phyloP scores from a whole-genome alignment of 2,797 vertebrate species.

The Pyrocephalus nanus region DNA sequence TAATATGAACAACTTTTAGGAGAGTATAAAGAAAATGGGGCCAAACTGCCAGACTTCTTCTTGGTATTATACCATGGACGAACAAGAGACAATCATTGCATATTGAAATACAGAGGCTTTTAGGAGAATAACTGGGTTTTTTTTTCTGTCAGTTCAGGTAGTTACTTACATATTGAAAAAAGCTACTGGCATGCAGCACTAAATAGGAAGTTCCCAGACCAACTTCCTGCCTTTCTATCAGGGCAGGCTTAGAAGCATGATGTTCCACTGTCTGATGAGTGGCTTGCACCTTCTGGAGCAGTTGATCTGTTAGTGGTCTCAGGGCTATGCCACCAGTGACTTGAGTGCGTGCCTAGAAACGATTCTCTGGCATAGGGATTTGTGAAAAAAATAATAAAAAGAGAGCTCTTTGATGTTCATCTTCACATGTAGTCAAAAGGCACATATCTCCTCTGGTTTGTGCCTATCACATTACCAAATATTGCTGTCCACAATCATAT shows the following conservation, averaged over 20 bases:
- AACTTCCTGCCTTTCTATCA: neutral
- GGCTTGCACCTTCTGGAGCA: neutral
- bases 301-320: neutral
- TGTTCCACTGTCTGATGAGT: fast-evolving
- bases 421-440: neutral
- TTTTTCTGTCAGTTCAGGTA: neutral
- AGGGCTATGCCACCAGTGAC: neutral
- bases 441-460: neutral
- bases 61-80: neutral
- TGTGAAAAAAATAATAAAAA: neutral
- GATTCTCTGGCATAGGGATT: neutral
- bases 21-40: neutral
- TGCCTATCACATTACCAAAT: neutral
- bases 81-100: neutral
- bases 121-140: neutral
- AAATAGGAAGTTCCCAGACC: neutral
- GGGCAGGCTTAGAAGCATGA: neutral
- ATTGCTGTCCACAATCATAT: fast-evolving
- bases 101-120: neutral
- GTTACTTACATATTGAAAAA: neutral
- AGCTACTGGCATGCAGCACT: fast-evolving
- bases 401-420: neutral
- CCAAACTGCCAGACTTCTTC: neutral
- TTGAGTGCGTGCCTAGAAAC: neutral
- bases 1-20: neutral